Conservation (phyloP, 2,888 invertebrate species). For the Macaria notata region DNA sequence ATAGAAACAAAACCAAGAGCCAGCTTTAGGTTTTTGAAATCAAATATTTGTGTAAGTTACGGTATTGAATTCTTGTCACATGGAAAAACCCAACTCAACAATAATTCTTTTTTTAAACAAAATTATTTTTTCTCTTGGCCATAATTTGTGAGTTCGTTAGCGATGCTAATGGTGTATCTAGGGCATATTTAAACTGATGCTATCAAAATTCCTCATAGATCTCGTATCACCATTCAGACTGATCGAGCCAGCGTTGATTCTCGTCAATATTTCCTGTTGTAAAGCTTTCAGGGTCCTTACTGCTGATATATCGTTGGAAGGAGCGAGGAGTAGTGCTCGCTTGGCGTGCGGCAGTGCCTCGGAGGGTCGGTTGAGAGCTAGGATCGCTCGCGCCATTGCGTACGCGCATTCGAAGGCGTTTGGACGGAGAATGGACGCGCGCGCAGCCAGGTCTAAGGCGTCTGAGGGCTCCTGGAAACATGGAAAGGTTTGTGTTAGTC, state of each 20-base stretch:
- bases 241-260: constrained; percentile 75
- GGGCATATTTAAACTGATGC: constrained; percentile 77
- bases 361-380: constrained; percentile 88
- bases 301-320: constrained; percentile 87
- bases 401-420: constrained; percentile 96
- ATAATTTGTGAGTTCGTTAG: no score
- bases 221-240: constrained; percentile 66
- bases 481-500: background rate
- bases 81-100: no score
- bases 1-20: no score
- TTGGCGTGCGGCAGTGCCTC: constrained; percentile 92
- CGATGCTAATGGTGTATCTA: constrained; percentile 31
- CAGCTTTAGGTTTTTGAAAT: no score
- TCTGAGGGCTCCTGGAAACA: constrained; percentile 88
- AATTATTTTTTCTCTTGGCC: no score
- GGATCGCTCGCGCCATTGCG: constrained; percentile 93
- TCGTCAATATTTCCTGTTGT: constrained; percentile 86
- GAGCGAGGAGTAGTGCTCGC: constrained; percentile 89
- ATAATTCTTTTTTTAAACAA: no score
- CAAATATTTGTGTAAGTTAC: no score
- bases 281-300: constrained; percentile 87
- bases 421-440: constrained; percentile 91
- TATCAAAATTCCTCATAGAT: constrained; percentile 72
- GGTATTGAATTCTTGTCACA: no score
- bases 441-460: constrained; percentile 93